Conservation (phyloP, 53 echinoderm and acorn worm species). For the Patiria pectinifera region DNA sequence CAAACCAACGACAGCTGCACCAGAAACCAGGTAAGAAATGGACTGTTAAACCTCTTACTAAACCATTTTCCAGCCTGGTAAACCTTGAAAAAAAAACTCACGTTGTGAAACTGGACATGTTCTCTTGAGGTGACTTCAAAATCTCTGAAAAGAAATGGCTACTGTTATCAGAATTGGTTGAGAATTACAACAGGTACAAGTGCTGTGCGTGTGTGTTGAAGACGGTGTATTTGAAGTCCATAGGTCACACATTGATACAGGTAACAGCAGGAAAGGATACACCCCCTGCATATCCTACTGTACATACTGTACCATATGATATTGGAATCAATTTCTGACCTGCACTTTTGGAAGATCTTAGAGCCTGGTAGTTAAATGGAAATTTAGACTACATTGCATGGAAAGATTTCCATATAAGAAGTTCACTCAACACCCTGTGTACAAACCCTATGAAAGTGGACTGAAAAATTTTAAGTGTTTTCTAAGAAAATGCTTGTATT, state of each 20-base stretch:
- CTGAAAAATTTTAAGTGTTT: no score
- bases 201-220: slow-evolving; percentile 10
- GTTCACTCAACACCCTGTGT: no score
- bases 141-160: neutral
- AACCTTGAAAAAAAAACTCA: neutral
- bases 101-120: neutral
- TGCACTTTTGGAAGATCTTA: no score
- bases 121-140: neutral
- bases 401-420: no score
- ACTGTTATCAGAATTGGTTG: neutral
- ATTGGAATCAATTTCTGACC: neutral
- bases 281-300: neutral
- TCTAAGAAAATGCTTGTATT: no score
- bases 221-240: neutral
- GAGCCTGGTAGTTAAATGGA: neutral
- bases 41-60: neutral
- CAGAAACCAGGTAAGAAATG: neutral
- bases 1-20: neutral
- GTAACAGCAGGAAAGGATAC: neutral
- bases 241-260: neutral
- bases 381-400: no score
- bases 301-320: neutral
- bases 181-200: neutral
- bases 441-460: no score
- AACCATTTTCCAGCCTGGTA: neutral